These are phyloP conservation scores for Acrobeloides nanus DNA, from an alignment of 2,888 invertebrate species.

Conservation along the genomic window DNA sequence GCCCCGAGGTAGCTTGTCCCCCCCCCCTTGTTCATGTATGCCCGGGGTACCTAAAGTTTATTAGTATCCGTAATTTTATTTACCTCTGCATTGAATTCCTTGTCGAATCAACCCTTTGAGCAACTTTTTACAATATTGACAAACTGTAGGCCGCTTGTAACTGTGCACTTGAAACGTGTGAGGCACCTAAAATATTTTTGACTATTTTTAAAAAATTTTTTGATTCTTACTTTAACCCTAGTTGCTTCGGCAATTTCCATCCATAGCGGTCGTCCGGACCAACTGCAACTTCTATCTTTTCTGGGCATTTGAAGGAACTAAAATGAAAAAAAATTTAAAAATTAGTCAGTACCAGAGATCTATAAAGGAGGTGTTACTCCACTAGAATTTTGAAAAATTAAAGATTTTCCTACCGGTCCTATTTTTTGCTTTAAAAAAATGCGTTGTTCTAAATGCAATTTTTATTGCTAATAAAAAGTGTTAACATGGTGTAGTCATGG, in stretches of 20 bases:
- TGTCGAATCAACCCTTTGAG: conserved; percentile 83
- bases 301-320: conserved; percentile 52
- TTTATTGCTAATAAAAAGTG: too few species aligned
- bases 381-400: too few species aligned
- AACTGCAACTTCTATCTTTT: conserved; percentile 54
- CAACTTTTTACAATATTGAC: conserved; percentile 88
- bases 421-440: too few species aligned
- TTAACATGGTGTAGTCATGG: background rate
- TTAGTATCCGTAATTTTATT: background rate
- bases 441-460: too few species aligned
- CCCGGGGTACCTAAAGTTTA: too few species aligned
- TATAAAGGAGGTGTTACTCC: too few species aligned
- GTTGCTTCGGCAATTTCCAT: conserved; percentile 67
- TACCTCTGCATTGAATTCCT: conserved; percentile 85
- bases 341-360: too few species aligned
- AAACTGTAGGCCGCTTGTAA: conserved; percentile 91
- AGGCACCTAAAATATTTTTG: conserved; percentile 57
- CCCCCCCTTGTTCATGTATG: too few species aligned
- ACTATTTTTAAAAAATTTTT: conserved; percentile 8
- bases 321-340: conserved; percentile 18
- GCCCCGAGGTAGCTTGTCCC: too few species aligned
- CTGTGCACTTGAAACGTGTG: conserved; percentile 70
- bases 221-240: conserved; percentile 56
- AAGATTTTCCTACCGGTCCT: too few species aligned
- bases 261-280: conserved; percentile 65